Base-by-base conservation (phyloP, 2,888 invertebrate genomes). In the Polietes domitor region DNA sequence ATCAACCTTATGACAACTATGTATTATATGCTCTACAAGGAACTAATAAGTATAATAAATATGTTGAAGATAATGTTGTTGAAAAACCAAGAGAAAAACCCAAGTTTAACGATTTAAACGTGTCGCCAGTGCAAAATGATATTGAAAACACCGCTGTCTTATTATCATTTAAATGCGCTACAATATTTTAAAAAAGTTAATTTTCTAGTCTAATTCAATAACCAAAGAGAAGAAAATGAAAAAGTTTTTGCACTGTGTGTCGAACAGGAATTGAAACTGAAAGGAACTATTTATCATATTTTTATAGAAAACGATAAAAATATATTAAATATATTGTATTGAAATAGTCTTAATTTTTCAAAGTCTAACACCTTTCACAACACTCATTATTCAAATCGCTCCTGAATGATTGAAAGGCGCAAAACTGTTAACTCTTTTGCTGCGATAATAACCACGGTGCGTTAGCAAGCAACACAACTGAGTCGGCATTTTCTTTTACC, bases 1-100 rank as follows among this genome's bases (percentile, higher is more conserved):
- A 7, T 7, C 28, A 41, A 17, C 65, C 37, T 65, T 65, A 65
- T 61, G 21, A 19, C 65, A 65, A 65, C 19, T 17, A 65, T n/a
- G n/a, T n/a, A n/a, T n/a, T 17, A 61, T 15, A 15, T 28, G 61
- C 15, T 9, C 37, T 37, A n/a, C 47, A n/a, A 7, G 12, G n/a
- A n/a, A 47, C 4, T n/a, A 47, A 47, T 47, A n/a, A 47, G 47
- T 47, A 12, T 47, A 47, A 47, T 47, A 47, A 47, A 58, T 26
- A 58, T 26, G 7, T 58, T 58, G 58, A 10, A 0, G 58, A 58
- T 1, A 37, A 26, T 58, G 26, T 58, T 10, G n/a, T n/a, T 9
- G 37, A 7, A 7, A 37, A 37, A 37, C 37, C 37, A 7, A 37
- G 12, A 9, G 37, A 28, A 28, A 61, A 28, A n/a, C n/a, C 58